Evolutionary conservation across 2,888 invertebrate species (phyloP).

Genomic region (Nineta flava): DNA sequence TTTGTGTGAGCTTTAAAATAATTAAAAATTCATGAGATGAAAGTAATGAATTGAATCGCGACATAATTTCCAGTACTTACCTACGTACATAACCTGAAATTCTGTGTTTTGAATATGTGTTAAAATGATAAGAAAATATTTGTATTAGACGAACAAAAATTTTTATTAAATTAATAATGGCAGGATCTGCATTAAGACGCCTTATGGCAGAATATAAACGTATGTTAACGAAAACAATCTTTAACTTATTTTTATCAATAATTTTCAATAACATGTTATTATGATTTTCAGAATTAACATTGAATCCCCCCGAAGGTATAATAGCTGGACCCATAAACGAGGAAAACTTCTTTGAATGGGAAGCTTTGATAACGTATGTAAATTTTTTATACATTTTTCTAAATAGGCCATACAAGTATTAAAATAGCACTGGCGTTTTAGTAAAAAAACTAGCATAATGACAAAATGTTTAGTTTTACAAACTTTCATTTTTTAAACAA

Average conservation of each 20-base stretch:
- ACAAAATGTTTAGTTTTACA: no score
- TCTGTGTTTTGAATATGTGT: no score
- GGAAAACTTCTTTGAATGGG: slow-evolving; percentile 99
- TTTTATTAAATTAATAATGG: slow-evolving; percentile 36
- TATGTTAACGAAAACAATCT: slow-evolving; percentile 23
- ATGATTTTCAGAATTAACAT: slow-evolving; percentile 51
- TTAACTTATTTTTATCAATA: neutral
- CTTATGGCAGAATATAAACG: slow-evolving; percentile 84
- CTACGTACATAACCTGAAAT: no score
- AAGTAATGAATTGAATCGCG: no score
- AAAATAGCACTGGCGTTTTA: no score
- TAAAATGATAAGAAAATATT: no score
- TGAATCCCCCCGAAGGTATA: slow-evolving; percentile 96
- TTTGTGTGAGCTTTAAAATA: no score
- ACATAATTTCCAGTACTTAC: no score
- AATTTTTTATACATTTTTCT: neutral
- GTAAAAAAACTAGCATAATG: no score
- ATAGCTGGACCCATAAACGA: slow-evolving; percentile 96
- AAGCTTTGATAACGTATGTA: slow-evolving; percentile 82
- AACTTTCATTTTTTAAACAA: no score
- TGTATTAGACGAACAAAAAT: no score
- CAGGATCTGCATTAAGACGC: slow-evolving; percentile 67
- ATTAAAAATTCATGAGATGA: no score
- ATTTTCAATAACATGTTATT: slow-evolving; percentile 18
- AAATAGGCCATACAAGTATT: neutral